phyloP scores from a whole-genome alignment of 2,113 vertebrate genomes.

The Hemiscyllium ocellatum region DNA sequence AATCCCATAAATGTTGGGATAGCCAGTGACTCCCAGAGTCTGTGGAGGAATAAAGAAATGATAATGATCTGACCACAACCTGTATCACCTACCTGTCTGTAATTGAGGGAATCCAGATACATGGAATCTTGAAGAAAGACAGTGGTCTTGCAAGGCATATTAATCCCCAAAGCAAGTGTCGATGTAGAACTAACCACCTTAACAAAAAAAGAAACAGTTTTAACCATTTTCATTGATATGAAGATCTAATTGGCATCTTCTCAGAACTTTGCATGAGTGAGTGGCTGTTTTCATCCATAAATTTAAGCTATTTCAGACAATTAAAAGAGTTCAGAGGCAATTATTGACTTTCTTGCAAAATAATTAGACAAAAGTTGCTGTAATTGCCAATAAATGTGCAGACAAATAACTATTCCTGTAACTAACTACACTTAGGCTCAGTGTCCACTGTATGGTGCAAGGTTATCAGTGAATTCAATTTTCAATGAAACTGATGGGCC shows the following conservation, averaged over 20 bases:
- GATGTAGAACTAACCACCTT: conserved; percentile 60
- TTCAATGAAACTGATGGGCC: background rate
- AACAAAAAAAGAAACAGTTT: conserved; percentile 35
- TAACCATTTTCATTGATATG: background rate
- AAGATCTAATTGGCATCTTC: background rate
- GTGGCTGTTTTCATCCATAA: background rate
- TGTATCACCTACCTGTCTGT: conserved; percentile 55
- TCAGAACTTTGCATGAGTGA: background rate
- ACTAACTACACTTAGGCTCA: background rate
- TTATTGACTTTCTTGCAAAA: background rate
- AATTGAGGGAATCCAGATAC: conserved; percentile 58
- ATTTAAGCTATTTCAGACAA: background rate
- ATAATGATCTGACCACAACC: too few relatives aligned
- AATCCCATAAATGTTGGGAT: too few relatives aligned
- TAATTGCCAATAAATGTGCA: background rate
- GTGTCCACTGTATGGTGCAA: too few relatives aligned
- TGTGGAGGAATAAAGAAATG: too few relatives aligned
- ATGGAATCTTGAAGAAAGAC: conserved; percentile 58
- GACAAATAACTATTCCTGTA: background rate
- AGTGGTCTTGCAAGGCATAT: conserved; percentile 65
- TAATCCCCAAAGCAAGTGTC: conserved; percentile 58
- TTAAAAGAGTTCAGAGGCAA: background rate
- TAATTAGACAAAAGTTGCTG: background rate
- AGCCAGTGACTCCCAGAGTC: too few relatives aligned
- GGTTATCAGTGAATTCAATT: background rate